A percentile compares a stretch with the other conserved stretches of the same genome.
Conservation (phyloP, 2,797 vertebrate genomes). For the Gymnothorax javanicus region DNA sequence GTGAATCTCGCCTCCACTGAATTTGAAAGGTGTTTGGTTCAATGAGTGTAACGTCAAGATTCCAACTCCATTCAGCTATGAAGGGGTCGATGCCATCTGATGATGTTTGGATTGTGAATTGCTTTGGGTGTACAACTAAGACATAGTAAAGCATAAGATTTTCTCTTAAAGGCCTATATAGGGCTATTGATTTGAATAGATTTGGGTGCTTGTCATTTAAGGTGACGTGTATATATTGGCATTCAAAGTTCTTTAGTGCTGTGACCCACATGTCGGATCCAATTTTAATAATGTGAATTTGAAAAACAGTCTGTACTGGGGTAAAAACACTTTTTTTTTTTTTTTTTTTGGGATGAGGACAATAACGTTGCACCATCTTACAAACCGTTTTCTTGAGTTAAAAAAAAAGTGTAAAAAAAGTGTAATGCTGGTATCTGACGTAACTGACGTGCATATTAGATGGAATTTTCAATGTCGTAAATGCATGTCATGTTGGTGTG, state of each 20-base stretch:
- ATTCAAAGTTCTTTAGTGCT: not conserved
- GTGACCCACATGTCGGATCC: not conserved
- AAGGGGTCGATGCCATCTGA: conserved; percentile 1
- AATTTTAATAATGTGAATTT: not conserved
- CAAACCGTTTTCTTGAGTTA: conserved; percentile 67
- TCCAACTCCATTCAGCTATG: not conserved
- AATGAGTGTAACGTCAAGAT: conserved; percentile 17
- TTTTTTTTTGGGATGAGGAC: conserved; percentile 40
- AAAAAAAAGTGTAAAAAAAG: conserved; percentile 42
- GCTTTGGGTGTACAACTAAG: conserved; percentile 14
- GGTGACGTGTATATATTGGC: not conserved
- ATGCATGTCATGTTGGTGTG: conserved; percentile 78
- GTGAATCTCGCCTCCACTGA: not conserved
- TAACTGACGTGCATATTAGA: conserved; percentile 71
- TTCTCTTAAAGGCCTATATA: not conserved
- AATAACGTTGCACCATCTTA: conserved; percentile 69
- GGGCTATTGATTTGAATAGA: not conserved
- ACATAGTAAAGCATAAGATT: not conserved
- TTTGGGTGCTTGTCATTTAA: not conserved
- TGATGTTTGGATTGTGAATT: not conserved
- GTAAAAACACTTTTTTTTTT: not conserved
- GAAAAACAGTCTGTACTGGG: not conserved
- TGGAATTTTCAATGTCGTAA: conserved; percentile 76
- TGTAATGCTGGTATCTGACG: conserved; percentile 66
- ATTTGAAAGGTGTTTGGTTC: not conserved